Percentiles rank a stretch among this genome's conserved stretches.
phyloP scores from a whole-genome alignment of 1,140 invertebrate genomes.

The Hylaeus volcanicus region DNA sequence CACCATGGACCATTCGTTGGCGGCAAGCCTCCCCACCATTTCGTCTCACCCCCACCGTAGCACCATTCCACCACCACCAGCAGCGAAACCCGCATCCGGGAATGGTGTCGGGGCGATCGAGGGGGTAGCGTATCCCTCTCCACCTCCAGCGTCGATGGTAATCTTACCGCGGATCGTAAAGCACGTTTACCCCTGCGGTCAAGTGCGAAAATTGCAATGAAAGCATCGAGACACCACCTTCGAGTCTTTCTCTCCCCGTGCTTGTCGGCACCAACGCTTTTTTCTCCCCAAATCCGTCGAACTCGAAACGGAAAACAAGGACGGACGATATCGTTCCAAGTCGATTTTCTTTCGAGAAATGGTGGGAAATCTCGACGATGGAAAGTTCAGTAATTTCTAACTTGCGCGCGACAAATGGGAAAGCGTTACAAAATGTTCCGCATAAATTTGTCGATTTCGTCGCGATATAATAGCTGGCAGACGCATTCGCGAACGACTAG shows the following conservation, averaged over 20 bases:
- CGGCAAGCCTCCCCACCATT: conserved; percentile 63
- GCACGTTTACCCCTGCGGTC: conserved; percentile 66
- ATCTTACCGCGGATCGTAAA: conserved; percentile 67
- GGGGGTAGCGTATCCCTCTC: conserved; percentile 36
- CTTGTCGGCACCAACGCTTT: not conserved
- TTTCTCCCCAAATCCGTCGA: not conserved
- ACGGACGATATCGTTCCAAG: not conserved
- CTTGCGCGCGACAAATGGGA: too few relatives aligned
- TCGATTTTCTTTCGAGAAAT: not conserved
- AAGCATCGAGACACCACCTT: conserved; percentile 55
- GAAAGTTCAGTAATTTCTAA: too few relatives aligned
- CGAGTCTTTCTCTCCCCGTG: conserved; percentile 25
- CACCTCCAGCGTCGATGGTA: conserved; percentile 48
- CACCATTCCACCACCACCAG: conserved; percentile 1
- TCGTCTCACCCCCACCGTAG: conserved; percentile 10
- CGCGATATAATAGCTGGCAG: too few relatives aligned
- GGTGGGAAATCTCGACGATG: not conserved
- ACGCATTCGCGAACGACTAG: too few relatives aligned
- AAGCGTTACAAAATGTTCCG: too few relatives aligned
- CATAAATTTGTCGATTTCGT: not conserved
- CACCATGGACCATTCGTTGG: conserved; percentile 59
- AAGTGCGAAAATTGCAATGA: conserved; percentile 73
- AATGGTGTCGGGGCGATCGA: conserved; percentile 29
- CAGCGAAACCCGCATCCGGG: conserved; percentile 56
- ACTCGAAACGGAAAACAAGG: conserved; percentile 17